Evolutionary conservation across 1,140 invertebrate genomes (phyloP).

Genomic region (Parapsyche elsis): DNA sequence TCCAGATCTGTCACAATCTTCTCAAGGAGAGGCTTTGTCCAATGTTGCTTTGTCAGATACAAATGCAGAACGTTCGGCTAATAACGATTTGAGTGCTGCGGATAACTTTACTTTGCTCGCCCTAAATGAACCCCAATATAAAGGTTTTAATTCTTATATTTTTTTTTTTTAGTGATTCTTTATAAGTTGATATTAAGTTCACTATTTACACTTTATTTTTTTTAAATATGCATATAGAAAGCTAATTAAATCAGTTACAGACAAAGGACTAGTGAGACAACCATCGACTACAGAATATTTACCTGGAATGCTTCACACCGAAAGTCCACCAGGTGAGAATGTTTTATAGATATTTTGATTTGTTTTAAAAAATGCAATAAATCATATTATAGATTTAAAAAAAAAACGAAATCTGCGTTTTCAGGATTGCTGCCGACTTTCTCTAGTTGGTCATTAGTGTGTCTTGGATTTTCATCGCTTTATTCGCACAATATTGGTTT

Average conservation of each 20-base stretch:
- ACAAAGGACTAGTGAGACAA: slow-evolving; percentile 74
- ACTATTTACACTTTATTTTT: background rate
- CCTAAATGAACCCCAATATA: slow-evolving; percentile 48
- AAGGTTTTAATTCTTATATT: slow-evolving; percentile 40
- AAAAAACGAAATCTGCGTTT: slow-evolving; percentile 13
- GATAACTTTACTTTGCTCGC: slow-evolving; percentile 50
- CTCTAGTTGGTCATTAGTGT: slow-evolving; percentile 93
- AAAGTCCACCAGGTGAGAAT: slow-evolving; percentile 72
- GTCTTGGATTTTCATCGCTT: slow-evolving; percentile 88
- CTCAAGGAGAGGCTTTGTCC: slow-evolving; percentile 50
- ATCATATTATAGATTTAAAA: too few species aligned
- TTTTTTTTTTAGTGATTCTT: slow-evolving; percentile 15
- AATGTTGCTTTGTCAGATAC: slow-evolving; percentile 49
- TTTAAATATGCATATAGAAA: background rate
- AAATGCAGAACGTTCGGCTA: slow-evolving; percentile 35
- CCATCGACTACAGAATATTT: slow-evolving; percentile 91
- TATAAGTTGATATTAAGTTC: slow-evolving; percentile 9
- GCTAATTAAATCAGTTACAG: slow-evolving; percentile 58
- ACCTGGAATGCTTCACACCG: slow-evolving; percentile 88
- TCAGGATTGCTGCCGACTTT: slow-evolving; percentile 84
- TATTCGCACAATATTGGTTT: slow-evolving; percentile 92
- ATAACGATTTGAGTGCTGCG: slow-evolving; percentile 26
- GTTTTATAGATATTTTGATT: background rate
- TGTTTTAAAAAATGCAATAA: background rate
- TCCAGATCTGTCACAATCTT: slow-evolving; percentile 52